A percentile compares a stretch with the other conserved stretches of the same genome.
These are phyloP conservation scores for Lamellibrachia satsuma DNA, from an alignment of 2,888 invertebrate species.

Conservation along the genomic window DNA sequence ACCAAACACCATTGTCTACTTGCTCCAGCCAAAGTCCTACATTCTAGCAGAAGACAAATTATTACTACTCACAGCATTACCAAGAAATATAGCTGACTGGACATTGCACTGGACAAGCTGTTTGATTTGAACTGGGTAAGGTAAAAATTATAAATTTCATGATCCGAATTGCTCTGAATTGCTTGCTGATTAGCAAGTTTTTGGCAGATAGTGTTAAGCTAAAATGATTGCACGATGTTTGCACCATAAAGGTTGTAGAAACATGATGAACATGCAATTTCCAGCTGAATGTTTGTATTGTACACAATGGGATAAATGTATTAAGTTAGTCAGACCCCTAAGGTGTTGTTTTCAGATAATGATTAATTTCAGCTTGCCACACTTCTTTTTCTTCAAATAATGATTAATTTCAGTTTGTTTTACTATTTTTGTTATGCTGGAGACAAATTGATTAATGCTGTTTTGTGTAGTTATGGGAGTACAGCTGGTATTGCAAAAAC, in stretches of 20 bases:
- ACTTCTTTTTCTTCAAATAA: neutral
- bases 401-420: neutral
- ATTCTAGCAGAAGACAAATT: neutral
- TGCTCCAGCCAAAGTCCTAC: neutral
- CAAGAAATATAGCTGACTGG: neutral
- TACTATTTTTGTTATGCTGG: neutral
- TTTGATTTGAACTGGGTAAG: neutral
- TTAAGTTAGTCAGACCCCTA: constrained; percentile 1
- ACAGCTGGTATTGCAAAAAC: neutral
- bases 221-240: neutral
- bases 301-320: neutral
- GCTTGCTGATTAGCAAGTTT: neutral
- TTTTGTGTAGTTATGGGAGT: neutral
- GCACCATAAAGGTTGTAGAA: neutral
- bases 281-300: neutral
- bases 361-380: neutral
- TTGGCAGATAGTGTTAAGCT: neutral
- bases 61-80: neutral
- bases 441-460: neutral
- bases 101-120: neutral
- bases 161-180: neutral
- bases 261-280: neutral
- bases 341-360: neutral
- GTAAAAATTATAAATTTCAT: neutral
- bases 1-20: neutral